These are phyloP conservation scores for Leptothorax acervorum DNA, from an alignment of 2,888 invertebrate genomes.

Conservation along the genomic window DNA sequence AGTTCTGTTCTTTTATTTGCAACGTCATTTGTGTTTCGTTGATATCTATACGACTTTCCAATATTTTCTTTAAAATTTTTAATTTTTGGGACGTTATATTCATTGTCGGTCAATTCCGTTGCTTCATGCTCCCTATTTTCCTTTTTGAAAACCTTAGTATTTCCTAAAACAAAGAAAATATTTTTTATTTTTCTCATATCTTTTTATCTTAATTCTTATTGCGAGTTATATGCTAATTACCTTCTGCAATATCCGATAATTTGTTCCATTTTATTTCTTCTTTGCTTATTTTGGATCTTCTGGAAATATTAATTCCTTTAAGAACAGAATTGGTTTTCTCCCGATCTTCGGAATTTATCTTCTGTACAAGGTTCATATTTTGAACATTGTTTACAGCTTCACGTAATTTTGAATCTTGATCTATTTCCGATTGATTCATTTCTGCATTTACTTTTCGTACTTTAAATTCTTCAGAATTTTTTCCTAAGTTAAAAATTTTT, in stretches of 20 bases:
- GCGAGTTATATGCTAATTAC: not conserved
- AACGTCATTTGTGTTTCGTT: conserved; percentile 64
- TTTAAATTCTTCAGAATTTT: not conserved
- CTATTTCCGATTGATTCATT: not conserved
- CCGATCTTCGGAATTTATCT: not conserved
- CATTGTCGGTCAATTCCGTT: not conserved
- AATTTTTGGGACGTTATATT: not conserved
- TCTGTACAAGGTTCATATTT: not conserved
- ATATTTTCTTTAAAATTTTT: conserved; percentile 1
- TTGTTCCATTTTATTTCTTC: conserved; percentile 15
- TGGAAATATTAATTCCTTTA: conserved; percentile 5
- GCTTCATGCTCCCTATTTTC: not conserved
- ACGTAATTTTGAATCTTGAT: not conserved
- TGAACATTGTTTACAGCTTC: not conserved
- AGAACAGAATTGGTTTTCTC: not conserved
- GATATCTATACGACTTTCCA: conserved; percentile 44
- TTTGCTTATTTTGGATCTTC: not conserved
- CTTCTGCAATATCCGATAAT: conserved; percentile 14
- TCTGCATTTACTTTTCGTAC: not conserved
- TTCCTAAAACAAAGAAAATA: conserved; percentile 17
- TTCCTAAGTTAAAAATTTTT: not conserved
- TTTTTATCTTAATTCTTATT: not conserved
- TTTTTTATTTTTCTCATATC: not conserved
- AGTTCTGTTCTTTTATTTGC: conserved; percentile 61
- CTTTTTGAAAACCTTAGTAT: not conserved